These are phyloP conservation scores for Teleogryllus occipitalis DNA, from an alignment of 1,140 invertebrate genomes.

Conservation along the genomic window DNA sequence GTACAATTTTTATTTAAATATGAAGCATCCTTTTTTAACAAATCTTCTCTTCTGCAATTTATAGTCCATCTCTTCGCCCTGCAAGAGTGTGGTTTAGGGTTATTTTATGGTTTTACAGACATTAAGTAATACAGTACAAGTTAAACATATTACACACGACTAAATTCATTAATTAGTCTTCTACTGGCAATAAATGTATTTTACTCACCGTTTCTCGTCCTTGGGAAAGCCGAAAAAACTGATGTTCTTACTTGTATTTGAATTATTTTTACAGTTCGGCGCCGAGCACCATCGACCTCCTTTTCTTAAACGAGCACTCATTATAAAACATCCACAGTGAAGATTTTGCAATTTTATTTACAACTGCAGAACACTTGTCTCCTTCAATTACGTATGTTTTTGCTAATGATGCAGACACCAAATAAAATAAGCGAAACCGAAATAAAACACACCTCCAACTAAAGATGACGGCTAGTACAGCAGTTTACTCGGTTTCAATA, in stretches of 20 bases:
- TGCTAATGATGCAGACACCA: no score
- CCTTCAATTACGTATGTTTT: no score
- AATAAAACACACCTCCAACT: no score
- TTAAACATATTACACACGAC: background rate
- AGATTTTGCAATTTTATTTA: no score
- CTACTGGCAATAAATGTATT: background rate
- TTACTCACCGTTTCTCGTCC: background rate
- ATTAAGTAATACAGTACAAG: background rate
- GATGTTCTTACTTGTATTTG: background rate
- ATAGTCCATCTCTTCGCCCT: slow-evolving; percentile 6
- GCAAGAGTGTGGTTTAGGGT: background rate
- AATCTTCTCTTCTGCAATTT: background rate
- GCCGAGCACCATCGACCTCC: background rate
- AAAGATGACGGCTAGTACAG: no score
- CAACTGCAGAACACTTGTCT: no score
- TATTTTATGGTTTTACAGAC: background rate
- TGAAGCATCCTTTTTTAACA: background rate
- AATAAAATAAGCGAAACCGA: no score
- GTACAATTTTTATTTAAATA: slow-evolving; percentile 8
- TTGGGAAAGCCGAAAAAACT: background rate
- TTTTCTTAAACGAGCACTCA: background rate
- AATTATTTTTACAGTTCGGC: slow-evolving; percentile 3
- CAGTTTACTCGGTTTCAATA: no score
- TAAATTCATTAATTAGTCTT: background rate
- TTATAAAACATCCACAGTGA: background rate